These are phyloP conservation scores for Anabas testudineus DNA, from an alignment of 2,797 vertebrate genomes.

Conservation along the genomic window DNA sequence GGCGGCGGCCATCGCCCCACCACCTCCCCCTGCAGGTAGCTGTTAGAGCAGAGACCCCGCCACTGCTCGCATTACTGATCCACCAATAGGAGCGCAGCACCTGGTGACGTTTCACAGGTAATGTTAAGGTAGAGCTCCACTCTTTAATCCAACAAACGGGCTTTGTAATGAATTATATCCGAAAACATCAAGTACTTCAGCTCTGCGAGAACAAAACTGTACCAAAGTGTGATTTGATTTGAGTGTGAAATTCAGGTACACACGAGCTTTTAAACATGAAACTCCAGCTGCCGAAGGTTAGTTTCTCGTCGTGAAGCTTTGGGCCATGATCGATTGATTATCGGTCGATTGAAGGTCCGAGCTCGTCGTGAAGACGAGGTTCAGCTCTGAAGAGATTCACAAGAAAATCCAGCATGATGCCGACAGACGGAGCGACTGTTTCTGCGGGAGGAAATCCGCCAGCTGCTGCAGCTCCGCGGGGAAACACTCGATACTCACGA, in stretches of 20 bases:
- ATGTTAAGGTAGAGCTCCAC: no score
- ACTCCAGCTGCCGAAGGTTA: no score
- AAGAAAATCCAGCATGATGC: not conserved
- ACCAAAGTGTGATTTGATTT: no score
- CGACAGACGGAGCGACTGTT: not conserved
- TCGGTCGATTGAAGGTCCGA: not conserved
- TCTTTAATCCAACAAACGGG: not conserved
- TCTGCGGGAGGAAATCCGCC: not conserved
- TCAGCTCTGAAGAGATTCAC: not conserved
- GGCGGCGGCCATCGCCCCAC: slow-evolving; percentile 30
- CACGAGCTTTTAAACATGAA: no score
- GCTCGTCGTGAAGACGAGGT: not conserved
- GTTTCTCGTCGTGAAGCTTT: no score
- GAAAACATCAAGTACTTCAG: no score
- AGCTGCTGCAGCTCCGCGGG: not conserved
- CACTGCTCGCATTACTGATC: not conserved
- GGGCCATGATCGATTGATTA: not conserved
- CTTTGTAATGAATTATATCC: not conserved
- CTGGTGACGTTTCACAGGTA: slow-evolving; percentile 15
- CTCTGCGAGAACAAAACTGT: no score
- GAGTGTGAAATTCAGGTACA: no score
- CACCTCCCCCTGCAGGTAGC: slow-evolving; percentile 33
- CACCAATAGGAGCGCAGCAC: not conserved
- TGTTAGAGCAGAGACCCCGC: not conserved
- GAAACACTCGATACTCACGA: no score